These are phyloP conservation scores for Dusona sp. DNA, from an alignment of 2,888 invertebrate genomes.

Conservation along the genomic window DNA sequence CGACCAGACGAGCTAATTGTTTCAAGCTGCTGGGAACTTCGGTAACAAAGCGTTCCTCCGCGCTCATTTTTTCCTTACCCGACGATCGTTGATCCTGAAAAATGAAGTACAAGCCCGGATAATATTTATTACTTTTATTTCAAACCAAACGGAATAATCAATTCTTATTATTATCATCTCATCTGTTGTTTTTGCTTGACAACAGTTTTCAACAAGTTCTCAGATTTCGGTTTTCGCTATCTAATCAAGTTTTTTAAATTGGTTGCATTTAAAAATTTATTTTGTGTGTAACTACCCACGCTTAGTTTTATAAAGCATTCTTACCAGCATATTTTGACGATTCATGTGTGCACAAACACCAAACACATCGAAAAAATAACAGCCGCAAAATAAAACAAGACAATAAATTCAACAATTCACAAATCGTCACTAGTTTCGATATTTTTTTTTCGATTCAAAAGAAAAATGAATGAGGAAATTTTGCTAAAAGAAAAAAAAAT, in stretches of 20 bases:
- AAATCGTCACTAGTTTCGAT: background rate
- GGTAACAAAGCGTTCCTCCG: constrained; percentile 92
- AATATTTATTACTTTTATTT: no score
- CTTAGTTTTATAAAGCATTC: background rate
- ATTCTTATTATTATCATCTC: no score
- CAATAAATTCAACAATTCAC: background rate
- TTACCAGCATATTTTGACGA: constrained; percentile 21
- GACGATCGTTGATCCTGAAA: constrained; percentile 13
- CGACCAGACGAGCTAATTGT: constrained; percentile 95
- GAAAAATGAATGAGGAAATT: no score
- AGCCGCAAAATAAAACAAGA: background rate
- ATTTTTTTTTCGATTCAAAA: no score
- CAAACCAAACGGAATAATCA: no score
- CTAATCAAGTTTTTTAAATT: no score
- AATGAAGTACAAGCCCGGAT: constrained; percentile 1
- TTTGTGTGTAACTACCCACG: background rate
- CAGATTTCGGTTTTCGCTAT: background rate
- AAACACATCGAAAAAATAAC: background rate
- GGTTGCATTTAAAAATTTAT: no score
- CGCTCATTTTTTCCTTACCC: constrained; percentile 84
- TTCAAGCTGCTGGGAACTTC: constrained; percentile 98
- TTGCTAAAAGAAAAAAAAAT: background rate
- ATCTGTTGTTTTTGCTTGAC: no score
- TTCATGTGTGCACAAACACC: background rate
- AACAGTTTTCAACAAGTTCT: background rate